phyloP scores from a whole-genome alignment of 2,888 invertebrate genomes.

The Quadriops clusia region DNA sequence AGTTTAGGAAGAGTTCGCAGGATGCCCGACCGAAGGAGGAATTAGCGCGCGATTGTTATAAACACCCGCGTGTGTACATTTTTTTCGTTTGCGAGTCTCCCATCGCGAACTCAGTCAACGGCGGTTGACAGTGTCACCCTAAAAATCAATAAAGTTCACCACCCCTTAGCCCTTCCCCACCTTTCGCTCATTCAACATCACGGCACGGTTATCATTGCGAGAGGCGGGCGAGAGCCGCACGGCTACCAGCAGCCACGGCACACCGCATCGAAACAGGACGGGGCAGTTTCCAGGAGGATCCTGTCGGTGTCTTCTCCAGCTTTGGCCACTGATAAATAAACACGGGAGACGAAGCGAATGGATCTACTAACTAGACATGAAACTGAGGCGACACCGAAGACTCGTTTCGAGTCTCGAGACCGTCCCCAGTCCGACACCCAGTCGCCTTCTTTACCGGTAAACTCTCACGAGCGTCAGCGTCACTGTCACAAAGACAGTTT shows the following conservation, averaged over 20 bases:
- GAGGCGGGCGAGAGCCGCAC: slow-evolving; percentile 2
- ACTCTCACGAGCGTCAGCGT: too few relatives aligned
- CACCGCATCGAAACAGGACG: too few relatives aligned
- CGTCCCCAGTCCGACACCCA: too few relatives aligned
- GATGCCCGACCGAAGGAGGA: neutral
- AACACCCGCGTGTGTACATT: slow-evolving; percentile 29
- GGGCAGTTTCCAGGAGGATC: too few relatives aligned
- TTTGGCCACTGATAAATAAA: too few relatives aligned
- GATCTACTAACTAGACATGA: too few relatives aligned
- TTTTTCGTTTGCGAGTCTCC: slow-evolving; percentile 40
- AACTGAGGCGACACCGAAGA: too few relatives aligned
- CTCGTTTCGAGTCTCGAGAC: too few relatives aligned
- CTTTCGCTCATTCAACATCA: slow-evolving; percentile 35
- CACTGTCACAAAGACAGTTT: slow-evolving; percentile 25
- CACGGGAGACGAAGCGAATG: too few relatives aligned
- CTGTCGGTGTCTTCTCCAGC: too few relatives aligned
- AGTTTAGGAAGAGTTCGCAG: slow-evolving; percentile 9
- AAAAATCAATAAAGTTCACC: slow-evolving; percentile 52
- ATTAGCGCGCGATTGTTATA: slow-evolving; percentile 9
- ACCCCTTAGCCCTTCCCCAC: slow-evolving; percentile 39
- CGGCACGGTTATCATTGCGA: slow-evolving; percentile 31
- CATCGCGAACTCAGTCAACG: slow-evolving; percentile 42
- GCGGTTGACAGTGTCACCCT: slow-evolving; percentile 53
- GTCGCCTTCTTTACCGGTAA: too few relatives aligned
- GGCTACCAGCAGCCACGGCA: slow-evolving; percentile 8